Evolutionary conservation across 2,888 invertebrate genomes (phyloP).

Genomic region (Eulithis testata): DNA sequence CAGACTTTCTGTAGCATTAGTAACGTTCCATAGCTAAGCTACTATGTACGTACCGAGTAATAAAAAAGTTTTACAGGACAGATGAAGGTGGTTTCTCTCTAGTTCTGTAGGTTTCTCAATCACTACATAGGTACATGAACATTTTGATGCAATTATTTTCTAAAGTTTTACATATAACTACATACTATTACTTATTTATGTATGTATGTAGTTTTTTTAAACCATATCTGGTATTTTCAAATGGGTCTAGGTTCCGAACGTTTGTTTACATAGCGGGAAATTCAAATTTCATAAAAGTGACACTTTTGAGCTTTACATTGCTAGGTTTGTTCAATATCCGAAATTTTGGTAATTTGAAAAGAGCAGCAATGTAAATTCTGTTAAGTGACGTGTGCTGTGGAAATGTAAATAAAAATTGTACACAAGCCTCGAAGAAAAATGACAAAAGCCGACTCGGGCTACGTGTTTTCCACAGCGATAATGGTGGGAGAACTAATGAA

Average conservation of each 20-base stretch:
- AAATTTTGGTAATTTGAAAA: not conserved
- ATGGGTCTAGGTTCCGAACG: slow-evolving; percentile 20
- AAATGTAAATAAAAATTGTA: slow-evolving; percentile 35
- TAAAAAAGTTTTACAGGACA: too few species aligned
- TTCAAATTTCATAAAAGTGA: slow-evolving; percentile 14
- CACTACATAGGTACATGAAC: too few species aligned
- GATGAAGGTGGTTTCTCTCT: too few species aligned
- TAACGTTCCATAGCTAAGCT: not conserved
- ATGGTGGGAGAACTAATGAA: slow-evolving; percentile 76
- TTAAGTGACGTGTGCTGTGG: slow-evolving; percentile 26
- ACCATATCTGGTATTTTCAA: not conserved
- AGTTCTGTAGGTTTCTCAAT: too few species aligned
- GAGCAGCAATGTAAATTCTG: slow-evolving; percentile 22
- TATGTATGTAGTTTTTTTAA: too few species aligned
- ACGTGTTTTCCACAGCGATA: slow-evolving; percentile 66
- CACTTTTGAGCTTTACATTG: slow-evolving; percentile 11
- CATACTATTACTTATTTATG: too few species aligned
- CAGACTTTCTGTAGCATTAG: not conserved
- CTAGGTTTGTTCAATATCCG: not conserved
- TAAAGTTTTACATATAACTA: too few species aligned
- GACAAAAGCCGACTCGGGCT: slow-evolving; percentile 50
- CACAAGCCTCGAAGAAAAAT: slow-evolving; percentile 39
- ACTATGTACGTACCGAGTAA: too few species aligned
- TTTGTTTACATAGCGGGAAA: slow-evolving; percentile 18
- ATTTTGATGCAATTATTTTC: too few species aligned